Evolutionary conservation across 2,888 invertebrate genomes (phyloP).

Genomic region (Leptarthrus brevirostris): DNA sequence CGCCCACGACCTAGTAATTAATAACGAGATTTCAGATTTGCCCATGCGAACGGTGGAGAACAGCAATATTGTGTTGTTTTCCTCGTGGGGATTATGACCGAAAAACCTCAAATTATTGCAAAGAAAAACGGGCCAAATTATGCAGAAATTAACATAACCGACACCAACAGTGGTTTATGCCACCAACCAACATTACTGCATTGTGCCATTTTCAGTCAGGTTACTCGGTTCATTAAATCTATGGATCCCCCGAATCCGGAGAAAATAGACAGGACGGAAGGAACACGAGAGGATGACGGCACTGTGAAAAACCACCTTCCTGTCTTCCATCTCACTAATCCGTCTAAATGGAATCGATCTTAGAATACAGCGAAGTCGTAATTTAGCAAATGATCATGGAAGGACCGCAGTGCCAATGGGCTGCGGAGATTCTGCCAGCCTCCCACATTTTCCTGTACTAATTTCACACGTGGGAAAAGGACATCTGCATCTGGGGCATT

Average conservation of each 20-base stretch:
- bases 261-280: background rate
- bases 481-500: no score
- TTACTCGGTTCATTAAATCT: slow-evolving; percentile 24
- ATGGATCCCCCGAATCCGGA: background rate
- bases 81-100: no score
- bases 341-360: background rate
- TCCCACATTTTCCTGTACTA: background rate
- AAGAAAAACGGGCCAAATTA: slow-evolving; percentile 16
- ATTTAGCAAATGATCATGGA: background rate
- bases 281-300: background rate
- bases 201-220: background rate
- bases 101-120: slow-evolving; percentile 7
- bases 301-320: background rate
- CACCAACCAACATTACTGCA: slow-evolving; percentile 8
- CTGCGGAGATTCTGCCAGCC: background rate
- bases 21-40: slow-evolving; percentile 31
- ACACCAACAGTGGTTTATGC: background rate
- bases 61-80: no score
- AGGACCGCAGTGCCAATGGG: background rate
- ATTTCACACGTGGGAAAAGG: no score
- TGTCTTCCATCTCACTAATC: background rate
- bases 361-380: background rate
- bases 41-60: background rate
- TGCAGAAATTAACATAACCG: slow-evolving; percentile 23
- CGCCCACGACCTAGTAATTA: slow-evolving; percentile 15